phyloP scores from a whole-genome alignment of 2,113 vertebrate genomes.

The Gasterosteus nipponicus region DNA sequence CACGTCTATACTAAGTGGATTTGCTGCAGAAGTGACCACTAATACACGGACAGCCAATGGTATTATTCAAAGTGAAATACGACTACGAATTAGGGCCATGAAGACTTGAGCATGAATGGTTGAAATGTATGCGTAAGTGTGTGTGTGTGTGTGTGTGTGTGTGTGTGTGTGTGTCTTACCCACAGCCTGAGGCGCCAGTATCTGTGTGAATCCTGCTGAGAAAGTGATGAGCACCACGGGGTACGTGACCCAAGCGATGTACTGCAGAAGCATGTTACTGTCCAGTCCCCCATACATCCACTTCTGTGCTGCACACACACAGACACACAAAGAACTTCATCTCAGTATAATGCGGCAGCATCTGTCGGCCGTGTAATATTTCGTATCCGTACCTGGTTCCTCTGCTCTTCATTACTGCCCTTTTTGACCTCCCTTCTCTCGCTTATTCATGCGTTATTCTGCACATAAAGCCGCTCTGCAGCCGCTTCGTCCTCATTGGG shows the following conservation, averaged over 20 bases:
- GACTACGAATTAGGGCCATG: slow-evolving; percentile 21
- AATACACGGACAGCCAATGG: slow-evolving; percentile 17
- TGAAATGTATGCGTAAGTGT: slow-evolving; percentile 4
- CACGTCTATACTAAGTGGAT: slow-evolving; percentile 43
- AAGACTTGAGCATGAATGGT: slow-evolving; percentile 28
- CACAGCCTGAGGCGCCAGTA: slow-evolving; percentile 95
- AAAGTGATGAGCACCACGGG: slow-evolving; percentile 98
- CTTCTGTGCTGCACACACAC: slow-evolving; percentile 90
- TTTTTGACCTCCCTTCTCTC: not conserved
- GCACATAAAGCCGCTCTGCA: not conserved
- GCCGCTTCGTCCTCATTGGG: slow-evolving; percentile 1
- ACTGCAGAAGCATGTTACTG: slow-evolving; percentile 93
- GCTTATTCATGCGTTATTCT: slow-evolving; percentile 10
- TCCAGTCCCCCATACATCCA: slow-evolving; percentile 97
- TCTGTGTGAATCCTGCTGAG: slow-evolving; percentile 98
- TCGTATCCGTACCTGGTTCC: not conserved
- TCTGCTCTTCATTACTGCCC: not conserved
- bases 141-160: slow-evolving; percentile 16
- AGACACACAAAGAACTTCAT: slow-evolving; percentile 38
- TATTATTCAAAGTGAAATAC: slow-evolving; percentile 50
- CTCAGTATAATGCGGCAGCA: slow-evolving; percentile 27
- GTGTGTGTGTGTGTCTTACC: slow-evolving; percentile 79
- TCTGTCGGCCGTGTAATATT: not conserved
- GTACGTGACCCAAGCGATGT: slow-evolving; percentile 98
- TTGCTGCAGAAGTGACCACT: slow-evolving; percentile 43